phyloP scores from a whole-genome alignment of 2,113 vertebrate species.

The Thalassoma bifasciatum region DNA sequence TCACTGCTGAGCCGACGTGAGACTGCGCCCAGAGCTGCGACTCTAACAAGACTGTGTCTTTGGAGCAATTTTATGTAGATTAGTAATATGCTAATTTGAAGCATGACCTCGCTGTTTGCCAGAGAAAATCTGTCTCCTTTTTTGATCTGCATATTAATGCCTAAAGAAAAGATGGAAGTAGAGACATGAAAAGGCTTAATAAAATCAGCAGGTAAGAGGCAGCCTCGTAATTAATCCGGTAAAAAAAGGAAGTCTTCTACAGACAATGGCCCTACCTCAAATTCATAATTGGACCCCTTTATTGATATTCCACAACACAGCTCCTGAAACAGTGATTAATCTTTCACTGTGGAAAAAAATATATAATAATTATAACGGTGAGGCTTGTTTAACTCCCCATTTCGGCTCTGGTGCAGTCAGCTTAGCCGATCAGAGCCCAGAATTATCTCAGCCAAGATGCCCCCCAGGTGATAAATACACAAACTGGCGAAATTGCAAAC shows the following conservation, averaged over 20 bases:
- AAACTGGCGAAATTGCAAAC: constrained; percentile 68
- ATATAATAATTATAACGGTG: background rate
- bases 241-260: constrained; percentile 64
- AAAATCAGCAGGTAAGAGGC: constrained; percentile 80
- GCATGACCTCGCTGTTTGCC: constrained; percentile 79
- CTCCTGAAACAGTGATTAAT: constrained; percentile 74
- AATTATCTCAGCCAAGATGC: constrained; percentile 38
- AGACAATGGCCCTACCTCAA: constrained; percentile 71
- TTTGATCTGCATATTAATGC: constrained; percentile 83
- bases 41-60: constrained; percentile 74
- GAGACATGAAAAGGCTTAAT: constrained; percentile 79
- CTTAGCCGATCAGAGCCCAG: constrained; percentile 26
- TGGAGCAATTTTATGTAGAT: constrained; percentile 81
- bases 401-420: constrained; percentile 20
- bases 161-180: constrained; percentile 74
- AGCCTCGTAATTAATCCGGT: constrained; percentile 75
- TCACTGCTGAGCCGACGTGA: constrained; percentile 49
- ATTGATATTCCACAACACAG: constrained; percentile 75
- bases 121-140: constrained; percentile 68
- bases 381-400: constrained; percentile 43
- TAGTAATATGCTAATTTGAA: constrained; percentile 78
- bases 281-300: constrained; percentile 73
- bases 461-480: constrained; percentile 53
- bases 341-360: constrained; percentile 27
- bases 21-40: constrained; percentile 61